phyloP scores from a whole-genome alignment of 1,140 invertebrate species.

The Drosophila ironensis region DNA sequence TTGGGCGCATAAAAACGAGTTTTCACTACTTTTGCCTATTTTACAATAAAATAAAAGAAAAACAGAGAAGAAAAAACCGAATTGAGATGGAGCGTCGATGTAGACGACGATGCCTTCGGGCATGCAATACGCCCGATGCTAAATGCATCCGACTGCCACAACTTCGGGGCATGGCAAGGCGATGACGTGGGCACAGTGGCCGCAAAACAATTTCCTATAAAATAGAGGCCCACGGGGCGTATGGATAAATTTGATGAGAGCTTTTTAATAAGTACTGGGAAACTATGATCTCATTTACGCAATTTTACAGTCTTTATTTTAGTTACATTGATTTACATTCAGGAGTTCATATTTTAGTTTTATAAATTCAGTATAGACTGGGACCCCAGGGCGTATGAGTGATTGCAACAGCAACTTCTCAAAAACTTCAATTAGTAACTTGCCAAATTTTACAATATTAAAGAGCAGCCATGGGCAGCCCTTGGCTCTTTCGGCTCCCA shows the following conservation, averaged over 20 bases:
- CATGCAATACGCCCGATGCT: constrained; percentile 40
- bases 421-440: too few species aligned
- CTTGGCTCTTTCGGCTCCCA: too few species aligned
- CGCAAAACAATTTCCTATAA: not conserved
- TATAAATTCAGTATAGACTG: too few species aligned
- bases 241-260: not conserved
- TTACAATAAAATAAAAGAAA: constrained; percentile 47
- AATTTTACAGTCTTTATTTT: not conserved
- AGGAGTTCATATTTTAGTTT: not conserved
- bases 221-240: too few species aligned
- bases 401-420: too few species aligned
- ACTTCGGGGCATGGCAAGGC: constrained; percentile 25
- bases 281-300: not conserved
- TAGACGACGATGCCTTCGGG: constrained; percentile 22
- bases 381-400: too few species aligned
- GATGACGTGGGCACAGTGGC: constrained; percentile 66
- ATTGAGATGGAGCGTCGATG: constrained; percentile 37
- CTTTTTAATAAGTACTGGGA: too few species aligned
- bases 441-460: too few species aligned
- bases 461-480: too few species aligned
- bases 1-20: constrained; percentile 57
- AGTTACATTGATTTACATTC: not conserved
- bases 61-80: constrained; percentile 16
- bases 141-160: constrained; percentile 12
- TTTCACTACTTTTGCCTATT: constrained; percentile 79